Evolutionary conservation across 92 coral and sea anemone species (phyloP).

Genomic region (Palythoa heliodiscus): DNA sequence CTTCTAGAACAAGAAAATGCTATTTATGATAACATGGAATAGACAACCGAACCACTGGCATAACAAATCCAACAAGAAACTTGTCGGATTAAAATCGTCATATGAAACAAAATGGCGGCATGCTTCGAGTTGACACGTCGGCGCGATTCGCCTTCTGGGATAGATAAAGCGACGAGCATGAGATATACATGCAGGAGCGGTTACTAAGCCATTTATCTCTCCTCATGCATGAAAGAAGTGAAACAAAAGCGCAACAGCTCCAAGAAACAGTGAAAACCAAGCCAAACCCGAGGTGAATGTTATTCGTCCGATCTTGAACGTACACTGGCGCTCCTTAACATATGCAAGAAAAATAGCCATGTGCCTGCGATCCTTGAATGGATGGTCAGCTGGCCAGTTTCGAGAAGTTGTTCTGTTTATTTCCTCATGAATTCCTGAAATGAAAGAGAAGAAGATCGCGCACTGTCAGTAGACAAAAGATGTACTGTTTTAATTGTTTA

Average conservation of each 20-base stretch:
- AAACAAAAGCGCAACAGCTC: conserved; percentile 61
- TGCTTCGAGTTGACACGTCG: no score
- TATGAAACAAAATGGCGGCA: no score
- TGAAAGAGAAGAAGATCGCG: neutral
- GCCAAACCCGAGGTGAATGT: conserved; percentile 77
- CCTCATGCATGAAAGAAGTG: conserved; percentile 50
- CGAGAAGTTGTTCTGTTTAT: conserved; percentile 64
- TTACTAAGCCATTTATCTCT: no score
- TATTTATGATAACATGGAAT: no score
- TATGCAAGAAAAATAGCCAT: conserved; percentile 59
- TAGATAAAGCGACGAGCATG: no score
- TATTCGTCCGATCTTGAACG: conserved; percentile 72
- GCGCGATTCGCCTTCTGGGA: no score
- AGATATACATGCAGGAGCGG: no score
- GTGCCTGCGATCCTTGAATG: conserved; percentile 68
- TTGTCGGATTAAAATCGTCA: no score
- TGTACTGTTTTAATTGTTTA: no score
- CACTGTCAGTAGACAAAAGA: neutral
- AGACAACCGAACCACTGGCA: no score
- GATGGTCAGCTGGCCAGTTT: conserved; percentile 65
- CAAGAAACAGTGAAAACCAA: conserved; percentile 77
- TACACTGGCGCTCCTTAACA: conserved; percentile 69
- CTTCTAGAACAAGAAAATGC: no score
- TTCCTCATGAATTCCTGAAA: conserved; percentile 61
- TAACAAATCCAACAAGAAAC: no score